A percentile compares a stretch with the other conserved stretches of the same genome.
These are phyloP conservation scores for Lepidurus arcticus DNA, from an alignment of 1,140 invertebrate species.

Conservation along the genomic window DNA sequence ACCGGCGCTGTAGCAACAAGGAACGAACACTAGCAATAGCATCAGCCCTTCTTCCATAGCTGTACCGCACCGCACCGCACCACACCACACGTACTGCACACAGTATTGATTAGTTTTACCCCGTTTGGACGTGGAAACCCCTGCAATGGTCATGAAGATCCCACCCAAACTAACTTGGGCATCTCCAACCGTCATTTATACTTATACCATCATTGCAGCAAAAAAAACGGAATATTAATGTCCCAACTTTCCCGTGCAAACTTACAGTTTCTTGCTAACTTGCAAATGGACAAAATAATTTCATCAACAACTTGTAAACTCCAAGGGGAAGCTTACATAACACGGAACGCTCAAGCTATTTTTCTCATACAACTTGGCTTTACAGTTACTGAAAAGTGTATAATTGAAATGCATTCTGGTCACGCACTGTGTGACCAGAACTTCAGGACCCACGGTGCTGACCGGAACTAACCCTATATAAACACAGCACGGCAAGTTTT, in stretches of 20 bases:
- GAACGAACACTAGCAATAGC: not conserved
- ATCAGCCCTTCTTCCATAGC: not conserved
- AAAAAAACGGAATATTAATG: not conserved
- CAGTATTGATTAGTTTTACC: constrained; percentile 14
- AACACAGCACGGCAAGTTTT: too few relatives aligned
- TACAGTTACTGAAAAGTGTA: too few relatives aligned
- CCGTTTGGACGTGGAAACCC: not conserved
- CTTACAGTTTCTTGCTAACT: too few relatives aligned
- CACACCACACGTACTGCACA: not conserved
- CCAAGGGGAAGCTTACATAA: too few relatives aligned
- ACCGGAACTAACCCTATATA: too few relatives aligned
- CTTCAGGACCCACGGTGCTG: too few relatives aligned
- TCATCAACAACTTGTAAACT: too few relatives aligned
- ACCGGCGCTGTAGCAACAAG: not conserved
- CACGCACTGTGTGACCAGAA: too few relatives aligned
- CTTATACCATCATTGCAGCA: not conserved
- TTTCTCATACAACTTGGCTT: too few relatives aligned
- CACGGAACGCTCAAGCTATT: too few relatives aligned
- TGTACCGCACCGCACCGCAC: not conserved
- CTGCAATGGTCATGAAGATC: constrained; percentile 14
- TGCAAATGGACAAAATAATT: too few relatives aligned
- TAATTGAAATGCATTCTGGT: too few relatives aligned
- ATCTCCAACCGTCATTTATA: not conserved
- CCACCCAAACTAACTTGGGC: not conserved
- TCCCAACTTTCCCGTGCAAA: not conserved